Conservation (phyloP, 2,113 vertebrate genomes). For the Xiphophorus maculatus region DNA sequence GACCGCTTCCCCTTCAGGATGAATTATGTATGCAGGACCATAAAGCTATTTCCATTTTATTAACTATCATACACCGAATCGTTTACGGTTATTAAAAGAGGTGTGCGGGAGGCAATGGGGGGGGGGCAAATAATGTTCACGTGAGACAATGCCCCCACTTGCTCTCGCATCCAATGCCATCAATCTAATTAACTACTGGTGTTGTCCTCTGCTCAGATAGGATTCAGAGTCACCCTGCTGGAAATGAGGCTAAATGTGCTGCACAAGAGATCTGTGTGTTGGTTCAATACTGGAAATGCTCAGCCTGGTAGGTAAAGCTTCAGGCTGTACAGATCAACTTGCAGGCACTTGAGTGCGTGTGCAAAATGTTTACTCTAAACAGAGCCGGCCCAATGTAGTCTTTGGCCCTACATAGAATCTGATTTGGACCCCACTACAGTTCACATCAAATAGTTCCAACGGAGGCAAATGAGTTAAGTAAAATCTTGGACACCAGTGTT, state of each 20-base stretch:
- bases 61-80: constrained; percentile 51
- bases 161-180: constrained; percentile 59
- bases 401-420: neutral
- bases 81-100: constrained; percentile 54
- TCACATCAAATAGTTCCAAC: neutral
- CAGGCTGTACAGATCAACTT: constrained; percentile 38
- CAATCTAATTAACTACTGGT: constrained; percentile 61
- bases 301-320: constrained; percentile 51
- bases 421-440: neutral
- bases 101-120: neutral
- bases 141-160: constrained; percentile 49
- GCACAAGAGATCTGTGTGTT: constrained; percentile 43
- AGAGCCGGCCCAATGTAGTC: neutral
- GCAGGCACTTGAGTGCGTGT: constrained; percentile 17
- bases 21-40: constrained; percentile 58
- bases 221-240: constrained; percentile 54
- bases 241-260: constrained; percentile 34
- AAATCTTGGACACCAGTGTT: neutral
- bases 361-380: constrained; percentile 5
- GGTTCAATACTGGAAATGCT: constrained; percentile 40
- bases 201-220: constrained; percentile 56
- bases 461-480: no score
- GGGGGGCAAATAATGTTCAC: constrained; percentile 48
- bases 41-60: constrained; percentile 57
- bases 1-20: constrained; percentile 31